Evolutionary conservation across 2,888 invertebrate species (phyloP).

Genomic region (Melieria crassipennis): DNA sequence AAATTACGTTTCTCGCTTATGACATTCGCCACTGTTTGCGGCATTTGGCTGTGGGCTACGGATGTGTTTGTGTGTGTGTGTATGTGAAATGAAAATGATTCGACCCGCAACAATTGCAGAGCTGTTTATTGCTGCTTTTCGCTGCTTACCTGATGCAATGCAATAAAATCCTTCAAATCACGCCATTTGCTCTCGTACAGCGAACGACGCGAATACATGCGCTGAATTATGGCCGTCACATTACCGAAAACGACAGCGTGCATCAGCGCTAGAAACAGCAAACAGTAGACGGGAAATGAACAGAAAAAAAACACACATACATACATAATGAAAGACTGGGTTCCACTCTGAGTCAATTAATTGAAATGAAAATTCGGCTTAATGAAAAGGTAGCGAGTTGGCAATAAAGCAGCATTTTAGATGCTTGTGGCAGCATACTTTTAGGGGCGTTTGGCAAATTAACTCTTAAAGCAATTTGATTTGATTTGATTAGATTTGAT

Average conservation of each 20-base stretch:
- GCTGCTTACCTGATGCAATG: slow-evolving; percentile 77
- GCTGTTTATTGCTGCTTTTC: no score
- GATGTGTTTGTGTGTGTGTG: no score
- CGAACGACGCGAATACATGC: slow-evolving; percentile 94
- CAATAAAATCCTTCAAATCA: slow-evolving; percentile 94
- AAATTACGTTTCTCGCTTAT: no score
- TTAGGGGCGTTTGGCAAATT: no score
- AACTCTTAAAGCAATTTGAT: no score
- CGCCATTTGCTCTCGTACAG: slow-evolving; percentile 95
- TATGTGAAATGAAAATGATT: no score
- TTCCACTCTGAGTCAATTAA: neutral
- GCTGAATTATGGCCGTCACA: slow-evolving; percentile 96
- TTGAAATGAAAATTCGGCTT: neutral
- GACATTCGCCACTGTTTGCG: no score
- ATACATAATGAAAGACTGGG: neutral
- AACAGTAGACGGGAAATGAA: slow-evolving; percentile 15
- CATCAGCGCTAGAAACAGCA: slow-evolving; percentile 80
- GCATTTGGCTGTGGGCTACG: no score
- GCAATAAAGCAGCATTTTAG: neutral
- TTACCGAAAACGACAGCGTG: slow-evolving; percentile 98
- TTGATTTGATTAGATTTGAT: no score
- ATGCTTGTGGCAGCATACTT: neutral
- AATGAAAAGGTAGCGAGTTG: neutral
- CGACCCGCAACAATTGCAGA: no score
- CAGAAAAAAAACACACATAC: neutral